These are phyloP conservation scores for Myripristis jacobus DNA, from an alignment of 2,797 vertebrate species.

Conservation along the genomic window DNA sequence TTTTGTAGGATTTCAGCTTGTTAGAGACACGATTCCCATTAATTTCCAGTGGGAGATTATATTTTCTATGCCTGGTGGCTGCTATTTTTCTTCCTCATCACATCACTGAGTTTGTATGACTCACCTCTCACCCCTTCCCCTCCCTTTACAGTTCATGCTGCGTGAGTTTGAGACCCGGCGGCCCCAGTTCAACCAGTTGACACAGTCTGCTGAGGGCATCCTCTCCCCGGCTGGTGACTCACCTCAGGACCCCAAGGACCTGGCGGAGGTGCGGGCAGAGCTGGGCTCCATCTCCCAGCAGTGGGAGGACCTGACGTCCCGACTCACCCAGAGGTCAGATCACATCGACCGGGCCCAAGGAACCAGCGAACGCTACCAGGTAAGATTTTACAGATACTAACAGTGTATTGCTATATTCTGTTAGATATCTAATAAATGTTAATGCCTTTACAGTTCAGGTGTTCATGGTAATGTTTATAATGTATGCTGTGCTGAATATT, in stretches of 20 bases:
- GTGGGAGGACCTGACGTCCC: conserved; percentile 90
- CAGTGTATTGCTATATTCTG: too few species aligned
- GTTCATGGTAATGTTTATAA: too few species aligned
- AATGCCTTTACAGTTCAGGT: not conserved
- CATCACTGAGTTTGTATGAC: not conserved
- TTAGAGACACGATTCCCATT: too few species aligned
- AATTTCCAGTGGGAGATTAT: too few species aligned
- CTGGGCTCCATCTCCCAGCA: conserved; percentile 89
- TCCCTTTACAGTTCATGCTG: conserved; percentile 92
- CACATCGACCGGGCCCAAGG: conserved; percentile 93
- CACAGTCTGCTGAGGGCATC: conserved; percentile 91
- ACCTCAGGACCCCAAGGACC: conserved; percentile 81
- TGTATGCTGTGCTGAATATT: too few species aligned
- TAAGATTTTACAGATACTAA: not conserved
- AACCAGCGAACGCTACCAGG: conserved; percentile 92
- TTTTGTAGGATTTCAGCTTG: not conserved
- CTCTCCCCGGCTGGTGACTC: conserved; percentile 86
- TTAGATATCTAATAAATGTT: not conserved
- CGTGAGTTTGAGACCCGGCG: conserved; percentile 96
- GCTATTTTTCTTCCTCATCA: not conserved
- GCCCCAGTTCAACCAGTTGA: conserved; percentile 94
- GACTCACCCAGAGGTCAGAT: conserved; percentile 88
- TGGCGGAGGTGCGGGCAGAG: conserved; percentile 87
- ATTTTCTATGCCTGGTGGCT: not conserved
- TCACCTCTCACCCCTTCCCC: not conserved